phyloP scores from a whole-genome alignment of 1,140 invertebrate genomes.

The Mercenaria mercenaria region DNA sequence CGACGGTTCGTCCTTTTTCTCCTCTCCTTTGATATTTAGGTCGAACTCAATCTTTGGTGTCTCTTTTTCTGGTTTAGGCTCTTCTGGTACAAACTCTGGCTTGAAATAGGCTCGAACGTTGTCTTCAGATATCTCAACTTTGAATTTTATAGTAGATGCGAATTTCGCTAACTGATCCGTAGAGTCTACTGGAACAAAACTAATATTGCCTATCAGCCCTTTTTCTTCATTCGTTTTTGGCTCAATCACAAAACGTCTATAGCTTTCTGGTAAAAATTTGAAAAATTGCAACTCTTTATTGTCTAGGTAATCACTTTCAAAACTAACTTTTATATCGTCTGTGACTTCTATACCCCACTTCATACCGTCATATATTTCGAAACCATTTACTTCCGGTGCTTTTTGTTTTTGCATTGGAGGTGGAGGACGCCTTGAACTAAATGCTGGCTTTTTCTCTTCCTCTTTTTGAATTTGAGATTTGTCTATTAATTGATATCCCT shows the following conservation, averaged over 20 bases:
- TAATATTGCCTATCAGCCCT: constrained; percentile 73
- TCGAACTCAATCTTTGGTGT: constrained; percentile 71
- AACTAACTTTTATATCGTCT: constrained; percentile 76
- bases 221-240: constrained; percentile 77
- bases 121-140: constrained; percentile 75
- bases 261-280: constrained; percentile 78
- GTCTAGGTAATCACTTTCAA: constrained; percentile 74
- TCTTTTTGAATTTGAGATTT: constrained; percentile 68
- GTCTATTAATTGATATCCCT: constrained; percentile 69
- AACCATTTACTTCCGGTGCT: constrained; percentile 58
- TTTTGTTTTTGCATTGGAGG: constrained; percentile 38
- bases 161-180: constrained; percentile 70
- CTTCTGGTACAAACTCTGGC: constrained; percentile 75
- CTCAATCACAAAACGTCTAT: constrained; percentile 78
- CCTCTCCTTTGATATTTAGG: constrained; percentile 61
- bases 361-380: constrained; percentile 81
- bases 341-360: constrained; percentile 75
- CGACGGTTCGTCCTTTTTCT: constrained; percentile 65
- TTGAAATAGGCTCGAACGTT: constrained; percentile 77
- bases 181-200: constrained; percentile 71
- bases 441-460: constrained; percentile 53
- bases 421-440: constrained; percentile 52
- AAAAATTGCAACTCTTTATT: constrained; percentile 78
- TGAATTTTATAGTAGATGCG: constrained; percentile 72
- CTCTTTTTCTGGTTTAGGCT: constrained; percentile 76